A percentile compares a stretch with the other conserved stretches of the same genome.
Evolutionary conservation across 2,113 vertebrate species (phyloP).

Genomic region (Chlorodrepanis virens): DNA sequence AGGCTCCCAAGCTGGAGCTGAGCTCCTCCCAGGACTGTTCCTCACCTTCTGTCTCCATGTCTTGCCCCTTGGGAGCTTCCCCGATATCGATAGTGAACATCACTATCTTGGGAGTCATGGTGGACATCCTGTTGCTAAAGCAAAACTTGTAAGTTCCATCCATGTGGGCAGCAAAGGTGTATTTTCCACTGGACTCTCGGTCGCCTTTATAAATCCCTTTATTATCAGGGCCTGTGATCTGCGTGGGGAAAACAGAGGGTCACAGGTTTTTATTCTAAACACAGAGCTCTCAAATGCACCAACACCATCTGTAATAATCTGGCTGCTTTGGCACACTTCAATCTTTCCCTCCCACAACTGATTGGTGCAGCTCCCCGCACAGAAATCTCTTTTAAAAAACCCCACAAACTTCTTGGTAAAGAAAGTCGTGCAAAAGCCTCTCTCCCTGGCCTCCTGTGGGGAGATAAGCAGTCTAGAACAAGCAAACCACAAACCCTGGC

Average conservation of each 20-base stretch:
- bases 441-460: neutral
- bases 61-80: constrained; percentile 94
- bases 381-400: neutral
- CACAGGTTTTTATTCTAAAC: neutral
- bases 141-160: constrained; percentile 97
- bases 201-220: constrained; percentile 98
- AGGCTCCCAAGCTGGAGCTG: neutral
- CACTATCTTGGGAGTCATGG: constrained; percentile 99
- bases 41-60: constrained; percentile 98
- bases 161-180: constrained; percentile 97
- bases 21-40: neutral
- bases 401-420: neutral
- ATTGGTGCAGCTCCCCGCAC: neutral
- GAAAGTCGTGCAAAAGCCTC: neutral
- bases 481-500: neutral
- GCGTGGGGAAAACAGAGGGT: neutral
- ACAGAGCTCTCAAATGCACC: neutral
- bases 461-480: neutral
- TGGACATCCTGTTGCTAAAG: constrained; percentile 99
- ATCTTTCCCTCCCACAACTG: neutral
- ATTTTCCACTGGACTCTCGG: constrained; percentile 96
- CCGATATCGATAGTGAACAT: constrained; percentile 99
- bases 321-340: neutral
- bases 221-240: constrained; percentile 97
- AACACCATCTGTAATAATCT: neutral